Evolutionary conservation across 2,113 vertebrate species (phyloP).

Genomic region (Balaeniceps rex): DNA sequence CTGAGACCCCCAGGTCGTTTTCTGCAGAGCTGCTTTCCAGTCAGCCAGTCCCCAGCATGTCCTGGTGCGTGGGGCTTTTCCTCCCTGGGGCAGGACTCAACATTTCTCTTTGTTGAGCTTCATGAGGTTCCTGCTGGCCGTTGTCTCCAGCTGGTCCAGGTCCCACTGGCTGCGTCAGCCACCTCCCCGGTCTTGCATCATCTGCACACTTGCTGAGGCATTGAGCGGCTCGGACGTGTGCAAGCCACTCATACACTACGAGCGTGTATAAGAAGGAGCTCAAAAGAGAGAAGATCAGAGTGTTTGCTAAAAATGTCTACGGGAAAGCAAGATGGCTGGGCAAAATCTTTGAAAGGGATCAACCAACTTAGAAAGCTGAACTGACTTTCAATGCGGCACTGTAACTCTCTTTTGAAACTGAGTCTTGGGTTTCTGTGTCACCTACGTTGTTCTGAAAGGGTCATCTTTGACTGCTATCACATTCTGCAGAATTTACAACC

Average conservation of each 20-base stretch:
- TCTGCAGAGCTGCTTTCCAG: neutral
- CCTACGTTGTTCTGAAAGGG: neutral
- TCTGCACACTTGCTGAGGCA: neutral
- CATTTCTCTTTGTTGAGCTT: neutral
- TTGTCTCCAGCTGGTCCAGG: neutral
- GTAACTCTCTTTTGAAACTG: neutral
- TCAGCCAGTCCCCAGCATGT: no score
- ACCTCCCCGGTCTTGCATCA: no score
- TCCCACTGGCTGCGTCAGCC: neutral
- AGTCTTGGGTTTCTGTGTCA: neutral
- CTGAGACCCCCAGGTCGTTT: neutral
- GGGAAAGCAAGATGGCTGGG: neutral
- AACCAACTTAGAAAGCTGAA: neutral
- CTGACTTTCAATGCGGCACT: neutral
- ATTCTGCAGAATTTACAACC: neutral
- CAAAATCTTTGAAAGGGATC: neutral
- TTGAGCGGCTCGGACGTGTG: neutral
- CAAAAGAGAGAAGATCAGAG: neutral
- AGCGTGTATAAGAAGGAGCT: neutral
- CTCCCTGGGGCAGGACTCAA: neutral
- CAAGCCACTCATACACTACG: neutral
- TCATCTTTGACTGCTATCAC: neutral
- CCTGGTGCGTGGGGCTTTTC: no score
- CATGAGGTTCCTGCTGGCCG: neutral
- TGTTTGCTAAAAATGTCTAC: neutral